These are phyloP conservation scores for Dryas iulia DNA, from an alignment of 1,140 invertebrate species.

Conservation along the genomic window DNA sequence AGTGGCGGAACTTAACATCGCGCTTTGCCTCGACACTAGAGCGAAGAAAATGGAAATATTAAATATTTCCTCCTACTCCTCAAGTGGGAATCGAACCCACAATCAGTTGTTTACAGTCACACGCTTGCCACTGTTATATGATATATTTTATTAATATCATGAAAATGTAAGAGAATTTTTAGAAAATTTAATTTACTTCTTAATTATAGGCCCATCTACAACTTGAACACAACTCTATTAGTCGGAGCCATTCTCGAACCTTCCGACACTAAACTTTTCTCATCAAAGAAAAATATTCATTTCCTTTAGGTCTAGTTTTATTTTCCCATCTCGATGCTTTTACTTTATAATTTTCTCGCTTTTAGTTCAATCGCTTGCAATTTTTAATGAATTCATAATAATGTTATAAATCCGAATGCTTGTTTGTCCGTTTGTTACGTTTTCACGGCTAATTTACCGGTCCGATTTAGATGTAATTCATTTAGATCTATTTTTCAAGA, in stretches of 20 bases:
- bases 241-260: constrained; percentile 37
- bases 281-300: constrained; percentile 45
- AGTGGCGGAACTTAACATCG: no score
- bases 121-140: no score
- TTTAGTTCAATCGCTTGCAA: constrained; percentile 16
- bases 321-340: background rate
- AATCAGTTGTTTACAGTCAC: no score
- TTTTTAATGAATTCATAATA: constrained; percentile 15
- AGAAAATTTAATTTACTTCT: background rate
- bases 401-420: no score
- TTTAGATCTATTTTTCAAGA: no score
- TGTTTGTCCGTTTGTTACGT: no score
- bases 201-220: constrained; percentile 15
- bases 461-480: no score
- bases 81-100: no score
- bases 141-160: background rate
- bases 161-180: background rate
- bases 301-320: constrained; percentile 35
- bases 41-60: no score
- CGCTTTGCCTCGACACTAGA: no score
- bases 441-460: no score
- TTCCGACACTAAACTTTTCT: constrained; percentile 46
- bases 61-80: no score
- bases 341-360: constrained; percentile 10
- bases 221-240: constrained; percentile 47